Evolutionary conservation across 2,113 vertebrate genomes (phyloP).

Genomic region (Psettodes erumei): DNA sequence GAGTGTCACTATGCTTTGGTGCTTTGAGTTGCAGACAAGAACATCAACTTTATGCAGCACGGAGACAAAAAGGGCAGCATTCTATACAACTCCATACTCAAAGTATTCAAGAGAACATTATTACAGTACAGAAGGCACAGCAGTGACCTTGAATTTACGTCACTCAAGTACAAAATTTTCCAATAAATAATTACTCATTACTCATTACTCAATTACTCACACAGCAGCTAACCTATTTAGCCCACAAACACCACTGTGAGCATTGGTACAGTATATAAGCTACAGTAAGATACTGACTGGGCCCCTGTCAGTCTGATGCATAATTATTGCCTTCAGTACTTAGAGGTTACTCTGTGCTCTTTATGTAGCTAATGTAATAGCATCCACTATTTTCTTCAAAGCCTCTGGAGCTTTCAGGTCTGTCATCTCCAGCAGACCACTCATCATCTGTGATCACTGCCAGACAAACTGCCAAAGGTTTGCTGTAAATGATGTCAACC

Average conservation of each 20-base stretch:
- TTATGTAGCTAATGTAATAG: neutral
- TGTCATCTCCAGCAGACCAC: slow-evolving; percentile 26
- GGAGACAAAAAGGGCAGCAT: neutral
- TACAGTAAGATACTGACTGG: too few species aligned
- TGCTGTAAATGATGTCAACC: slow-evolving; percentile 4
- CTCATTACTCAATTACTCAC: too few species aligned
- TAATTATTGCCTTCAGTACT: slow-evolving; percentile 4
- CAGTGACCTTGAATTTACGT: neutral
- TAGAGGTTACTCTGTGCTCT: neutral
- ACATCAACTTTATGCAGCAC: neutral
- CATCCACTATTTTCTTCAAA: neutral
- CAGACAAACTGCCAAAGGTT: slow-evolving; percentile 6
- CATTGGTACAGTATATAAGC: too few species aligned
- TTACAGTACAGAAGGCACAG: neutral
- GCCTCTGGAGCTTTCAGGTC: slow-evolving; percentile 1
- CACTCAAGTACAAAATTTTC: neutral
- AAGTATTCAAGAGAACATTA: neutral
- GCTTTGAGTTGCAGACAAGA: slow-evolving; percentile 13
- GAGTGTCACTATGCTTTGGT: slow-evolving; percentile 19
- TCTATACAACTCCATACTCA: neutral
- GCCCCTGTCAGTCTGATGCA: neutral
- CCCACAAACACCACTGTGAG: neutral
- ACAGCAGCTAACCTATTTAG: neutral
- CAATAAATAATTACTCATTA: neutral
- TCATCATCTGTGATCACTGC: slow-evolving; percentile 22